Base-by-base conservation (phyloP, 2,888 invertebrate species). In the Drosophila falleni region DNA sequence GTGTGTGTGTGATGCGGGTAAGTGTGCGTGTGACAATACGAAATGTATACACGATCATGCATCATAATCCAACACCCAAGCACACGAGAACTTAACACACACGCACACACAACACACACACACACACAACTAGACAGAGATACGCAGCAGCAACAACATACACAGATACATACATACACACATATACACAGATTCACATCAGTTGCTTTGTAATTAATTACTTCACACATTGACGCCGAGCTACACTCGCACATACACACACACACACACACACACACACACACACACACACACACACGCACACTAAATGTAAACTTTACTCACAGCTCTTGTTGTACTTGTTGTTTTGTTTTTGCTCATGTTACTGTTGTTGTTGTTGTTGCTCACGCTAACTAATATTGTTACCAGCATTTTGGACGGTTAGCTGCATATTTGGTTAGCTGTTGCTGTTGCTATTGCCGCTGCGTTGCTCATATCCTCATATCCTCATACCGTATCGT, bases 201-300 rank as follows among this genome's bases (percentile, higher is more conserved):
- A 88, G 81, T 80, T 86, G 88, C 78, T 82, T 81, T 81, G 89
- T 89, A 89, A 89, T 89, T 89, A 89, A 89, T 89, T 89, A 89
- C 89, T 87, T 90, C 86, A 90, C 87, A 89, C 90, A 80, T 87
- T 86, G 82, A 86, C 89, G 82, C 89, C 86, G 69, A 72, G 71
- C 65, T 56, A 47, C n/a, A 59, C 58, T 58, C 64, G 61, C 54
- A 55, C 64, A 59, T 31, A 19, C 49, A 59, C 59, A 62, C 62
- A 49, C 39, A 47, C 67, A 56, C n/a, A n/a, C n/a, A n/a, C n/a
- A n/a, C n/a, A n/a, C n/a, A n/a, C n/a, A 19, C 53, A 44, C 42
- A 42, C 47, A 29, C 33, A 39, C 59, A 78, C 63, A 49, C 62
- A 53, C 41, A 66, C 50, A 35, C 47, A 33, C n/a, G n/a, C n/a